Percentiles rank a stretch among this genome's conserved stretches.
Conservation (phyloP, 2,888 invertebrate species). For the Ommatoiulus sabulosus region DNA sequence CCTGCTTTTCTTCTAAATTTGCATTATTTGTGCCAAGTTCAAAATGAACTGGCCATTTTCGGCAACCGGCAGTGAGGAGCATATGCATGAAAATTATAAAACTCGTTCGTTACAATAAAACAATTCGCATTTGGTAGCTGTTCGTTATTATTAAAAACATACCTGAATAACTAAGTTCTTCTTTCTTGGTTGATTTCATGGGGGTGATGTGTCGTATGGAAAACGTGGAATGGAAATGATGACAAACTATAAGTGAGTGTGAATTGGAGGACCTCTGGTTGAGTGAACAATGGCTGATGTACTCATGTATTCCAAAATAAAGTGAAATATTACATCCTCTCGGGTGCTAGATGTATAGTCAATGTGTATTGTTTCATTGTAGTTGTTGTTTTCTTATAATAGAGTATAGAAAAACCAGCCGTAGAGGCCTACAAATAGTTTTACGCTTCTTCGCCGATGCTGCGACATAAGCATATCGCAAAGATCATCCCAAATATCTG, state of each 20-base stretch:
- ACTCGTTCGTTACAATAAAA: constrained; percentile 6
- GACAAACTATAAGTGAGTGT: constrained; percentile 45
- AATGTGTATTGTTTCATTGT: constrained; percentile 40
- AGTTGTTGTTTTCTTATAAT: constrained; percentile 42
- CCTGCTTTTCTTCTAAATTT: neutral
- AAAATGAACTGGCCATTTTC: neutral
- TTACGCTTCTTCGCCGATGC: constrained; percentile 67
- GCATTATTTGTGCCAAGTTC: neutral
- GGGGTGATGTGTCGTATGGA: constrained; percentile 18
- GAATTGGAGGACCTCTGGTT: neutral
- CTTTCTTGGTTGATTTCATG: constrained; percentile 45
- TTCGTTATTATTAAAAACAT: constrained; percentile 22
- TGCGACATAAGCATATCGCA: constrained; percentile 66
- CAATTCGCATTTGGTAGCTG: constrained; percentile 13
- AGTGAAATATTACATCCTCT: constrained; percentile 45
- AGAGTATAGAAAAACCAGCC: constrained; percentile 23
- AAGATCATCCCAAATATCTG: constrained; percentile 66
- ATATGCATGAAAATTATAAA: constrained; percentile 45
- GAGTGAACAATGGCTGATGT: constrained; percentile 29
- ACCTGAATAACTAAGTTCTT: constrained; percentile 45
- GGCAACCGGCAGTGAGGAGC: constrained; percentile 48
- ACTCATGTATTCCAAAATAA: constrained; percentile 41
- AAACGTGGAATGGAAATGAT: constrained; percentile 34
- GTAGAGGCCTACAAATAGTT: neutral
- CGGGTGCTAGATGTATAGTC: constrained; percentile 15